phyloP scores from a whole-genome alignment of 2,113 vertebrate genomes.

The Jacana jacana region DNA sequence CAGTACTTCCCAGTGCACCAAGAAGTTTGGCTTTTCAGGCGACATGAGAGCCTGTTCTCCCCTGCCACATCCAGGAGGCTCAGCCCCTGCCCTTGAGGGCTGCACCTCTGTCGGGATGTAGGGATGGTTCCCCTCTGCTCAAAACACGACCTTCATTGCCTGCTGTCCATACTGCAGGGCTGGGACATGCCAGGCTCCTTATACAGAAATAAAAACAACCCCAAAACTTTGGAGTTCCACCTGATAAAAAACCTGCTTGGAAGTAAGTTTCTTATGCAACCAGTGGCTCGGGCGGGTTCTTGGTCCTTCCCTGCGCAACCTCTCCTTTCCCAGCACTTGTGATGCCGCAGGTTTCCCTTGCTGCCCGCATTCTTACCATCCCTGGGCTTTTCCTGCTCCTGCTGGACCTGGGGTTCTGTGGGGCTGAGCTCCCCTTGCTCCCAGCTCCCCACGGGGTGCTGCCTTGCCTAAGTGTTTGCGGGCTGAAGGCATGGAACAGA shows the following conservation, averaged over 20 bases:
- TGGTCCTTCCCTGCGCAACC: background rate
- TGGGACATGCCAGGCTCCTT: background rate
- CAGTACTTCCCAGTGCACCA: fast-evolving
- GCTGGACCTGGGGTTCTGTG: background rate
- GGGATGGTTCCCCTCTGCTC: background rate
- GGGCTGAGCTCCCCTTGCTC: background rate
- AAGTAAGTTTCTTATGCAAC: background rate
- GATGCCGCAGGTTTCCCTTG: background rate
- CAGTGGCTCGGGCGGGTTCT: background rate
- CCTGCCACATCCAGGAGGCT: background rate
- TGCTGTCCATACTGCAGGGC: fast-evolving
- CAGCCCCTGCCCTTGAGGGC: background rate
- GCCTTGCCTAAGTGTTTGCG: background rate
- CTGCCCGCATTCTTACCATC: fast-evolving
- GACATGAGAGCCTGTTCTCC: background rate
- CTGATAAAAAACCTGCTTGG: background rate
- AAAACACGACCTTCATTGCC: fast-evolving
- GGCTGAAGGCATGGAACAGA: background rate
- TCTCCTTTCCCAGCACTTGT: background rate
- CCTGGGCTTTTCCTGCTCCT: background rate
- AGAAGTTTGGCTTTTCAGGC: background rate
- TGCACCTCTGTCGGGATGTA: background rate
- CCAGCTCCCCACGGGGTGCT: background rate
- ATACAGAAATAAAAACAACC: background rate
- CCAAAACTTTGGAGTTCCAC: background rate